Conservation (phyloP, 1,140 invertebrate species). For the Leptinotarsa defecta region DNA sequence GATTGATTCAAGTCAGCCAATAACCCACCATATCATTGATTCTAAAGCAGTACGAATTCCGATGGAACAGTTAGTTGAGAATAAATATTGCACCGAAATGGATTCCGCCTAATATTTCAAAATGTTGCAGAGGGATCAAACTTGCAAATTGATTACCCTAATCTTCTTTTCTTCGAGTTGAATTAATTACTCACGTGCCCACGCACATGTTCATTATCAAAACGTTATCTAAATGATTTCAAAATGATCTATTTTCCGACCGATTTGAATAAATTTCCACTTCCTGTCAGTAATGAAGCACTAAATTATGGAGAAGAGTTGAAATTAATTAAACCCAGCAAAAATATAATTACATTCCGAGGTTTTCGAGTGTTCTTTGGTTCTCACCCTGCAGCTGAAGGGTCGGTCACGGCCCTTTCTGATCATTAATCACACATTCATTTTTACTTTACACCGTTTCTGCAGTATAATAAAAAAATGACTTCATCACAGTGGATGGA, state of each 20-base stretch:
- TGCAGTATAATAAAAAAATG: slow-evolving; percentile 1
- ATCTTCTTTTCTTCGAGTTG: too few species aligned
- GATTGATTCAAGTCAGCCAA: too few species aligned
- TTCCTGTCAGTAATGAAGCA: slow-evolving; percentile 3
- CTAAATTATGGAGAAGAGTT: background rate
- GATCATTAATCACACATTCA: slow-evolving; percentile 8
- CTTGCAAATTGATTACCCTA: too few species aligned
- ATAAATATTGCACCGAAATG: too few species aligned
- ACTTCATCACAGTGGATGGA: slow-evolving; percentile 1
- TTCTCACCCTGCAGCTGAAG: background rate
- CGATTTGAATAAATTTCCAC: background rate
- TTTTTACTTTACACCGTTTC: background rate
- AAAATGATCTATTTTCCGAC: background rate
- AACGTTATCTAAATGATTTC: background rate
- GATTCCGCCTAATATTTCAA: too few species aligned
- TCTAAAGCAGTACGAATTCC: too few species aligned
- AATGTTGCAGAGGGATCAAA: too few species aligned
- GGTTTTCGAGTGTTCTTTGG: slow-evolving; percentile 5
- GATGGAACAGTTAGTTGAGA: too few species aligned
- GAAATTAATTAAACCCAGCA: background rate
- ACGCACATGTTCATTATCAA: background rate
- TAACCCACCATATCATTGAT: too few species aligned
- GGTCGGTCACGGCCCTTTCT: slow-evolving; percentile 1
- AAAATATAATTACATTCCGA: slow-evolving; percentile 4
- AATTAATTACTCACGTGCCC: too few species aligned